Percentiles rank a stretch among this genome's conserved stretches.
phyloP scores from a whole-genome alignment of 2,888 invertebrate species.

The Phorcus lineatus region DNA sequence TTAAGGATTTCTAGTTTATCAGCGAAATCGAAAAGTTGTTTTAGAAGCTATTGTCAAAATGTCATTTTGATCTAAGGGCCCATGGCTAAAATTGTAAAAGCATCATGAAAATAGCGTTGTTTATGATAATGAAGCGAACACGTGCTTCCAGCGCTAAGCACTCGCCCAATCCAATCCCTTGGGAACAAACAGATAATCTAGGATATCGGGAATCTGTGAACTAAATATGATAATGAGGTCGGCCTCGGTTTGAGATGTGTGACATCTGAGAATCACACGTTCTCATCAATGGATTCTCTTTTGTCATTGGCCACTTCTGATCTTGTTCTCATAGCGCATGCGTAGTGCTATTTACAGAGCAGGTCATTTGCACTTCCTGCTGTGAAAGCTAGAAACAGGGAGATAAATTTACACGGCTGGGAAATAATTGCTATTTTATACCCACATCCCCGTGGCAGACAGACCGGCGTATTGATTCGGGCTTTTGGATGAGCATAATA shows the following conservation, averaged over 20 bases:
- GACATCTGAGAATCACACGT: background rate
- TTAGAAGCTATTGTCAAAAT: background rate
- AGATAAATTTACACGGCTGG: slow-evolving; percentile 13
- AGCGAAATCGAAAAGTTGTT: slow-evolving; percentile 1
- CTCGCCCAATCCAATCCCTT: background rate
- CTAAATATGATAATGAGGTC: slow-evolving; percentile 1
- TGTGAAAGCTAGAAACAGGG: slow-evolving; percentile 8
- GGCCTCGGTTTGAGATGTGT: background rate
- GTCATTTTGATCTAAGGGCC: background rate
- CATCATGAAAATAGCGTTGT: slow-evolving; percentile 9
- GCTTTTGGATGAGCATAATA: background rate
- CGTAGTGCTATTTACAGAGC: background rate
- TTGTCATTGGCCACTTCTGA: slow-evolving; percentile 2
- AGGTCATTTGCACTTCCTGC: slow-evolving; percentile 13
- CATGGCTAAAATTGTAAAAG: background rate
- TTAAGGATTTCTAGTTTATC: background rate
- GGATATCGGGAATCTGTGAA: slow-evolving; percentile 4
- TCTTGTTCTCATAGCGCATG: background rate
- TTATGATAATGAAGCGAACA: slow-evolving; percentile 6
- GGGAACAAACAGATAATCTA: slow-evolving; percentile 13
- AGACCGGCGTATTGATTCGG: background rate
- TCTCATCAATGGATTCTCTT: slow-evolving; percentile 1
- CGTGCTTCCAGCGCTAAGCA: background rate
- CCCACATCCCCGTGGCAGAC: background rate
- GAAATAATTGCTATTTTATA: slow-evolving; percentile 7